Base-by-base conservation (phyloP, 1,140 invertebrate genomes). In the Lutraria rhynchaena region DNA sequence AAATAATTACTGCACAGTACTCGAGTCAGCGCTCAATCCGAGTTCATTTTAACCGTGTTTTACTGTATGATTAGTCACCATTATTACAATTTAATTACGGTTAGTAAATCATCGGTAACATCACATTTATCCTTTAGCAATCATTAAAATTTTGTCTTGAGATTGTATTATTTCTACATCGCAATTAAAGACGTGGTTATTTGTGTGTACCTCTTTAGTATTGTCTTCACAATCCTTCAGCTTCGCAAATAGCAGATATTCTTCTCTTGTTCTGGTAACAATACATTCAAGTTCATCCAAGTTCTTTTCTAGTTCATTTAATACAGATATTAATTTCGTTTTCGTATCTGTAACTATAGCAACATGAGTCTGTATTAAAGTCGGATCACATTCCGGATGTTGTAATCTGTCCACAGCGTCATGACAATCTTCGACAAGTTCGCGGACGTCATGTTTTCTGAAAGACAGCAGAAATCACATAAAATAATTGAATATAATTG, bases 351-450 rank as follows among this genome's bases (percentile, higher is more conserved):
- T n/a, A 13, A 75, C 19, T 61, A 75, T 22, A 15, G 55, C 55
- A 17, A 33, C 5, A 44, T 75, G 55, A 27, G 35, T 75, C 24
- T 77, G 55, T 4, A 67, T 22, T 19, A 77, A 44, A 29, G 17
- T 77, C 1, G 75, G 75, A 63, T 77, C 75, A 22, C 46, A 55
- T 15, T 77, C 75, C 1, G 75, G 75, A n/a, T 77, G 75, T 27
- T 77, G 44, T 35, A 77, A 31, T 55, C 33, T 65, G n/a, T 77
- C 75, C 41, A 77, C 29, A 24, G 60, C 31, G 31, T 75, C 73
- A 37, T 75, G 55, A 22, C 41, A 44, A 37, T 63, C 57, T 63
- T 60, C 41, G 2, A 63, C 37, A 61, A 33, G 27, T 13, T 61
- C 57, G 15, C 55, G 57, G 24, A 60, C 41, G 5, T 60, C 63